Conservation (phyloP, 2,797 vertebrate genomes). For the Catamblyrhynchus diadema region DNA sequence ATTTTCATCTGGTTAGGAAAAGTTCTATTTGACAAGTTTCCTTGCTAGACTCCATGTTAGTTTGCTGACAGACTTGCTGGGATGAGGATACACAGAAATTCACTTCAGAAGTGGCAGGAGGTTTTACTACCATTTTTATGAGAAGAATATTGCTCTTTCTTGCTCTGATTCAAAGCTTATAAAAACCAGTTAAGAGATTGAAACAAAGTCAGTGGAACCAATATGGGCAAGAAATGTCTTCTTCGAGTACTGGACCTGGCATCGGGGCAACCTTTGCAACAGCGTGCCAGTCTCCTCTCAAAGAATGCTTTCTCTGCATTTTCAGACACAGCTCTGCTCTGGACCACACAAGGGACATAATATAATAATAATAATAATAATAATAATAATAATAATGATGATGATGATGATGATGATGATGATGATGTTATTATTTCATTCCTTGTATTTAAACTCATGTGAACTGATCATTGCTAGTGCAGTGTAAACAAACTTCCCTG, state of each 20-base stretch:
- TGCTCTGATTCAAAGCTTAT: not conserved
- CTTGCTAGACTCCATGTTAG: not conserved
- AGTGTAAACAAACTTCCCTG: not conserved
- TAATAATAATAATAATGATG: no score
- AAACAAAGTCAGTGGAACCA: not conserved
- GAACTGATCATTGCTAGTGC: not conserved
- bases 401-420: no score
- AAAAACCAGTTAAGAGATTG: not conserved
- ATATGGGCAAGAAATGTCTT: not conserved
- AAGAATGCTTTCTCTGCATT: not conserved
- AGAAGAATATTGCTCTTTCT: not conserved
- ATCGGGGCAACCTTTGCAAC: not conserved
- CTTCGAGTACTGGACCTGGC: rapidly evolving
- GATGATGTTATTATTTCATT: not conserved
- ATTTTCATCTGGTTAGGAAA: not conserved
- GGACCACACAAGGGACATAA: not conserved
- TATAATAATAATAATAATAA: no score
- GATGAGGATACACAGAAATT: not conserved
- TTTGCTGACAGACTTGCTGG: not conserved
- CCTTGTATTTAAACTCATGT: not conserved
- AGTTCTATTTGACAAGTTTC: not conserved
- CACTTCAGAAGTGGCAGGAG: not conserved
- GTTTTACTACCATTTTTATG: not conserved
- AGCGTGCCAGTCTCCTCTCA: not conserved
- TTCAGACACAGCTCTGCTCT: not conserved